phyloP scores from a whole-genome alignment of 2,113 vertebrate species.

The Struthidea cinerea region DNA sequence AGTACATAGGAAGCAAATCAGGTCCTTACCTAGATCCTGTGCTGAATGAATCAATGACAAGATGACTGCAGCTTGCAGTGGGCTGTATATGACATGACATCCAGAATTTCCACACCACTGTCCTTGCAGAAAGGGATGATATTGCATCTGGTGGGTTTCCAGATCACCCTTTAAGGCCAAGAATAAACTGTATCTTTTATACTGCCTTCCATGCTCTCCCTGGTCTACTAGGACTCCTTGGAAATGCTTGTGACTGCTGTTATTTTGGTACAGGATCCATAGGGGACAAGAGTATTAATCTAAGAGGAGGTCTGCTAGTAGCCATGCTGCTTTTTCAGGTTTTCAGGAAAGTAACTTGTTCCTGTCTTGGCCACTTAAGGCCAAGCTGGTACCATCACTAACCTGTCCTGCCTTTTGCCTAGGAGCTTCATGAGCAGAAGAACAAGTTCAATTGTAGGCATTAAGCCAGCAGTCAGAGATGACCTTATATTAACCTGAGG shows the following conservation, averaged over 20 bases:
- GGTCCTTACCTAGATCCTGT: background rate
- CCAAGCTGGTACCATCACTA: background rate
- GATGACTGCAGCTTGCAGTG: background rate
- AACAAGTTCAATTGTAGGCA: background rate
- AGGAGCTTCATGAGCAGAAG: background rate
- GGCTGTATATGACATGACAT: too few relatives aligned
- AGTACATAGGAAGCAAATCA: background rate
- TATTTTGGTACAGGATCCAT: background rate
- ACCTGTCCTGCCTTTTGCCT: background rate
- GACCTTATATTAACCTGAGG: background rate
- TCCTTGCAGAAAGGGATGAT: background rate
- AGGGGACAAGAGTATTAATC: background rate
- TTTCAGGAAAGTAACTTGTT: background rate
- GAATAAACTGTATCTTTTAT: background rate
- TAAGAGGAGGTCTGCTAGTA: background rate
- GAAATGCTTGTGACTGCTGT: background rate
- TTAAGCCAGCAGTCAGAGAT: background rate
- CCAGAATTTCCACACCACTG: background rate
- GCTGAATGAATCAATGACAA: background rate
- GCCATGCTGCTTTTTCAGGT: background rate
- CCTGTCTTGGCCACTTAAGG: background rate
- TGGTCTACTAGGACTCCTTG: background rate
- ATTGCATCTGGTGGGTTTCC: background rate
- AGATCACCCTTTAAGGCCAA: background rate
- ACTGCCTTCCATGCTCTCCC: background rate